phyloP scores from a whole-genome alignment of 2,113 vertebrate species.

The Marmota flaviventris region DNA sequence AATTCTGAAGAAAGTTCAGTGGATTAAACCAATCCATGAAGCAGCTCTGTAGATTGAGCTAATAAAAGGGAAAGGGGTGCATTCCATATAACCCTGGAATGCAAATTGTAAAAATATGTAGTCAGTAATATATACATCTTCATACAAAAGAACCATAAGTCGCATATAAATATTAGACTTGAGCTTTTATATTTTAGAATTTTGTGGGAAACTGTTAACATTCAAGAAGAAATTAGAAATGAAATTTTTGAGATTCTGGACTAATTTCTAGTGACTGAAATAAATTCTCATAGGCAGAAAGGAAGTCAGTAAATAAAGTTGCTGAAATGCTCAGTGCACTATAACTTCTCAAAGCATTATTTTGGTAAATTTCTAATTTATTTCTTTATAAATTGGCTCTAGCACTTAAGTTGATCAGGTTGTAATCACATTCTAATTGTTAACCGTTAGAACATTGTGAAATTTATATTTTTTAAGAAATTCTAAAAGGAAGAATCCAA shows the following conservation, averaged over 20 bases:
- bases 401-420: not conserved
- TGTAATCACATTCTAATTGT: not conserved
- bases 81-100: conserved; percentile 13
- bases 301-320: not conserved
- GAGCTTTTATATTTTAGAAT: not conserved
- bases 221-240: conserved; percentile 30
- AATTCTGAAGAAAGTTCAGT: conserved; percentile 89
- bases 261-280: not conserved
- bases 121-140: not conserved
- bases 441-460: not conserved
- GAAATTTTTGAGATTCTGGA: not conserved
- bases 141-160: not conserved
- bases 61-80: not conserved
- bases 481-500: conserved; percentile 38
- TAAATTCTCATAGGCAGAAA: not conserved
- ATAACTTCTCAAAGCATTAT: not conserved
- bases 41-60: conserved; percentile 75
- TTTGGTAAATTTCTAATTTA: not conserved
- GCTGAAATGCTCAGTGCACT: not conserved
- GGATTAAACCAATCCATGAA: conserved; percentile 79
- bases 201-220: not conserved
- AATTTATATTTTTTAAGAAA: not conserved
- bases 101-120: not conserved
- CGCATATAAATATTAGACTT: conserved; percentile 5
- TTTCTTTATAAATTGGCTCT: not conserved